Evolutionary conservation across 1,140 invertebrate genomes (phyloP).

Genomic region (Oppia nitens): DNA sequence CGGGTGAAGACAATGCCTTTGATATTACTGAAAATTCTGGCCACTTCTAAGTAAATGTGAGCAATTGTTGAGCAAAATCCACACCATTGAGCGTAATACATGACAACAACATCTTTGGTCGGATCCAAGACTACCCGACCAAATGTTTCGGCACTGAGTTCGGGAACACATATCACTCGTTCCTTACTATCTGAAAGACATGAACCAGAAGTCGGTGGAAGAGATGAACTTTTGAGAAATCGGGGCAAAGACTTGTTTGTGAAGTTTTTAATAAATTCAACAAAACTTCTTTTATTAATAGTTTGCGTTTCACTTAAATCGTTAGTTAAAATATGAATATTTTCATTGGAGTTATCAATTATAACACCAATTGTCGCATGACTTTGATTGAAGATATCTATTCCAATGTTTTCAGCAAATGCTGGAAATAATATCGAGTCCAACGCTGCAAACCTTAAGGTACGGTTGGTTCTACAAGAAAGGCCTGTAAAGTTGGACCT

Average conservation of each 20-base stretch:
- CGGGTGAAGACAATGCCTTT: conserved; percentile 41
- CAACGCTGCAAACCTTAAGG: conserved; percentile 47
- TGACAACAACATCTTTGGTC: conserved; percentile 45
- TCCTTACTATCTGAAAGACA: conserved; percentile 8
- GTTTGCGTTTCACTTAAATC: conserved; percentile 6
- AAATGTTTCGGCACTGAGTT: conserved; percentile 32
- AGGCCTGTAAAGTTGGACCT: conserved; percentile 27
- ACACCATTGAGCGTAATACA: conserved; percentile 50
- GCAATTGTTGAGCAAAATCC: conserved; percentile 49
- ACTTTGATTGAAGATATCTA: conserved; percentile 25
- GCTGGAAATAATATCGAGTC: conserved; percentile 48
- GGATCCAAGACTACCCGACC: conserved; percentile 24
- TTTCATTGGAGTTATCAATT: conserved; percentile 36
- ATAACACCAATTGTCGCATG: conserved; percentile 51
- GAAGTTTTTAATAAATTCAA: conserved; percentile 46
- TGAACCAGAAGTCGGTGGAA: conserved; percentile 5
- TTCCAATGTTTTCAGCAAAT: conserved; percentile 51
- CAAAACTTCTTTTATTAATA: conserved; percentile 9
- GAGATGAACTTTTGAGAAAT: conserved; percentile 28
- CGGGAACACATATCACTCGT: conserved; percentile 31
- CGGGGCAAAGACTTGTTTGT: conserved; percentile 38
- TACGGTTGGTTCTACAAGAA: conserved; percentile 43
- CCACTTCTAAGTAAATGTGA: conserved; percentile 43
- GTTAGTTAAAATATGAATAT: conserved; percentile 12
- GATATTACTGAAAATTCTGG: conserved; percentile 40